A percentile compares a stretch with the other conserved stretches of the same genome.
Evolutionary conservation across 2,797 vertebrate species (phyloP).

Genomic region (Smutsia temminckii): DNA sequence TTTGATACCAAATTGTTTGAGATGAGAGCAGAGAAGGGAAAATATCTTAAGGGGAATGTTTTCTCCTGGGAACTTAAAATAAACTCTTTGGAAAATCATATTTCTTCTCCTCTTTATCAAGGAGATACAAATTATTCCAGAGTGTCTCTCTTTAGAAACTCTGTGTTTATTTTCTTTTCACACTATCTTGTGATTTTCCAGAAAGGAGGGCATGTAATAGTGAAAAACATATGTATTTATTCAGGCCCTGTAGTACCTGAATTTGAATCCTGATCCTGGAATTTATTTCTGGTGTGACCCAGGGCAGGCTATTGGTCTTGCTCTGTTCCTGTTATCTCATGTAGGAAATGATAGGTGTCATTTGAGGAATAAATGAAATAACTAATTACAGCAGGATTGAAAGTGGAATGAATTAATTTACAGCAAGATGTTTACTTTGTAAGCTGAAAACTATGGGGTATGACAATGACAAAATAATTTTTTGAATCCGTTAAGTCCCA

Average conservation of each 20-base stretch:
- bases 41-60: background rate
- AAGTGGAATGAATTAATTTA: background rate
- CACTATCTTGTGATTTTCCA: background rate
- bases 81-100: background rate
- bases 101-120: background rate
- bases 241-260: background rate
- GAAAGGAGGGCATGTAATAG: background rate
- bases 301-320: background rate
- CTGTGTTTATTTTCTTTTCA: background rate
- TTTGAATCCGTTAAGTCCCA: background rate
- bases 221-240: background rate
- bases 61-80: background rate
- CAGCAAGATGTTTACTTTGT: background rate
- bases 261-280: background rate
- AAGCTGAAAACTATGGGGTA: background rate
- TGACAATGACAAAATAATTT: background rate
- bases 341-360: background rate
- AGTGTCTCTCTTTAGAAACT: background rate
- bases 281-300: background rate
- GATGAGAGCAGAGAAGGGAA: background rate
- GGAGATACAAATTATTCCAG: background rate
- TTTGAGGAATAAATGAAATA: constrained; percentile 27
- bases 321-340: background rate
- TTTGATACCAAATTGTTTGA: background rate
- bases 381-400: background rate